Evolutionary conservation across 2,888 invertebrate genomes (phyloP), one percentile per base, ranked within the genome.

Genomic region (Tanypteryx hageni): DNA sequence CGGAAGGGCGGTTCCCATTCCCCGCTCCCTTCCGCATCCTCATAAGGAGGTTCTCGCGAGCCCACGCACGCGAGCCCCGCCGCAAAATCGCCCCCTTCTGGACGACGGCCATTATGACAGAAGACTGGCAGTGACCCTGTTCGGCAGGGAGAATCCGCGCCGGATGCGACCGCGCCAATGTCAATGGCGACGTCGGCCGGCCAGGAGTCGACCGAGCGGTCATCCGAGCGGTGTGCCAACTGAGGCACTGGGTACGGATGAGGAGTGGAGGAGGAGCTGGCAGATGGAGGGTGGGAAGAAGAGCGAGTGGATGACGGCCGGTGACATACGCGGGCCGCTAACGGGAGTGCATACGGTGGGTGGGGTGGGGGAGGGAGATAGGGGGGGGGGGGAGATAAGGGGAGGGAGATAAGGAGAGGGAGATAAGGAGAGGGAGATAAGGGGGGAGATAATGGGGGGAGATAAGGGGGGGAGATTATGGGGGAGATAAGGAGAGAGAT

Each of bases 261-360:
- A 14, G 27, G 11, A 11, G 56, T 9, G 83, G 83, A 5, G 56
- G 56, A 44, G 83, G 83, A 11, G 11, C 10, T 83, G 27, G 56
- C 56, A 3, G 56, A 56, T 5, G 82, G 31, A n/a, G 83, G 56
- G 14, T 18, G 44, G 16, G 83, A 57, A 83, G 57, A 83, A n/a
- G 83, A 10, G 57, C 57, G 0, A 83, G 83, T 18, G 57, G 83
- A 83, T 44, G 83, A 83, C 83, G 31, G 3, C 56, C n/a, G 83
- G 83, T 83, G 83, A 83, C 83, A 83, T 83, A 83, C 83, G 83
- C 83, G 83, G 18, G 44, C 44, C 56, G 83, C 56, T 83, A 83
- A 83, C 83, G 83, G 83, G 83, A 83, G n/a, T 83, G 83, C 57
- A 44, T 13, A 83, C 56, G 56, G n/a, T 16, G 83, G 11, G 5